Conservation (phyloP, 2,888 invertebrate genomes). For the Shargacucullia verbasci region DNA sequence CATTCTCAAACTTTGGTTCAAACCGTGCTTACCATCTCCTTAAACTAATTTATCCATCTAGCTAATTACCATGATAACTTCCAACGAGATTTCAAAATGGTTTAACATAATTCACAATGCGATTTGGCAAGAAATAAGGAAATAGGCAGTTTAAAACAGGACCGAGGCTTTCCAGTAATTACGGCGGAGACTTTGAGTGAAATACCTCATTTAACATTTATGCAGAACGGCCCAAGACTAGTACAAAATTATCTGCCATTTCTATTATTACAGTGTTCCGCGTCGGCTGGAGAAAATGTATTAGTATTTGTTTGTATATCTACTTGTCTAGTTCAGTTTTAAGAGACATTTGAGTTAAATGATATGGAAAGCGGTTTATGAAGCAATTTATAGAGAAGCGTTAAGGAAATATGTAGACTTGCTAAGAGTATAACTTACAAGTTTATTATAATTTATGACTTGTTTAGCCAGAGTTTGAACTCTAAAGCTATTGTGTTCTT, state of each 20-base stretch:
- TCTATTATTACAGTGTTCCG: conserved; percentile 13
- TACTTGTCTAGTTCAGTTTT: not conserved
- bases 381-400: conserved; percentile 1
- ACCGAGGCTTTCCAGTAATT: conserved; percentile 30
- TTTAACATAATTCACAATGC: conserved; percentile 19
- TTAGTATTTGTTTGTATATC: not conserved
- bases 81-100: conserved; percentile 24
- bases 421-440: not conserved
- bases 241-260: conserved; percentile 13
- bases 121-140: conserved; percentile 29
- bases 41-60: conserved; percentile 12
- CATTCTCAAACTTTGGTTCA: no score
- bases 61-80: conserved; percentile 18
- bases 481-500: no score
- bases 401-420: conserved; percentile 8
- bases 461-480: no score
- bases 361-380: conserved; percentile 1
- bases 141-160: conserved; percentile 24
- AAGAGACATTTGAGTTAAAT: not conserved
- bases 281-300: conserved; percentile 1
- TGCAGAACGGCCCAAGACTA: conserved; percentile 12
- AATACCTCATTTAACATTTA: conserved; percentile 40
- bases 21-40: no score
- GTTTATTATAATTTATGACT: no score
- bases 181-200: conserved; percentile 24